Evolutionary conservation across 2,888 invertebrate genomes (phyloP).

Genomic region (Oscheius myriophilus): DNA sequence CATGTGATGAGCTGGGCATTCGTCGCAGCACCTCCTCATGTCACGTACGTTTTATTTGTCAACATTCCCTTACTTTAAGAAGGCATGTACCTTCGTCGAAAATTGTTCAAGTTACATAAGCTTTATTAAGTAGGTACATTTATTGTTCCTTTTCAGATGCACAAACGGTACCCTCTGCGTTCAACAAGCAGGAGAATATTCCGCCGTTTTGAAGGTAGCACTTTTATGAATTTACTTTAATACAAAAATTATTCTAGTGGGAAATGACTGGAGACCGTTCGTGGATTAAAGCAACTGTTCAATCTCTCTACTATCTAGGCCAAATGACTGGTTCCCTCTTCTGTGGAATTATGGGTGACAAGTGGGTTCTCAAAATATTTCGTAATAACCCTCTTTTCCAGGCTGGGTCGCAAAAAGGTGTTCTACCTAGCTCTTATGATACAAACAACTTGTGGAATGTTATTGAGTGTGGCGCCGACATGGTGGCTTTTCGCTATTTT

Average conservation of each 20-base stretch:
- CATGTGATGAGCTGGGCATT: constrained; percentile 70
- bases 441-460: constrained; percentile 81
- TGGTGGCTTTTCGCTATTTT: constrained; percentile 79
- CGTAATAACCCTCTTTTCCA: constrained; percentile 68
- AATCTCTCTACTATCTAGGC: constrained; percentile 68
- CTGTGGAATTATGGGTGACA: constrained; percentile 69
- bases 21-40: constrained; percentile 36
- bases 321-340: constrained; percentile 69
- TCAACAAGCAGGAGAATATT: background rate
- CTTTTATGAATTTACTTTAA: background rate
- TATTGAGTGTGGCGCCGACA: constrained; percentile 80
- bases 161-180: constrained; percentile 9
- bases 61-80: background rate
- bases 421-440: constrained; percentile 81
- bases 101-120: no score
- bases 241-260: constrained; percentile 62
- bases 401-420: constrained; percentile 82
- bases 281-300: constrained; percentile 65
- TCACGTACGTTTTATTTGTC: background rate
- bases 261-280: constrained; percentile 63
- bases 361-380: constrained; percentile 36
- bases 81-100: no score
- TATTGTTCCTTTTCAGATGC: constrained; percentile 15
- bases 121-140: no score
- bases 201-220: constrained; percentile 18